Conservation (phyloP, 53 echinoderm and acorn worm species). For the Apostichopus leukothele region DNA sequence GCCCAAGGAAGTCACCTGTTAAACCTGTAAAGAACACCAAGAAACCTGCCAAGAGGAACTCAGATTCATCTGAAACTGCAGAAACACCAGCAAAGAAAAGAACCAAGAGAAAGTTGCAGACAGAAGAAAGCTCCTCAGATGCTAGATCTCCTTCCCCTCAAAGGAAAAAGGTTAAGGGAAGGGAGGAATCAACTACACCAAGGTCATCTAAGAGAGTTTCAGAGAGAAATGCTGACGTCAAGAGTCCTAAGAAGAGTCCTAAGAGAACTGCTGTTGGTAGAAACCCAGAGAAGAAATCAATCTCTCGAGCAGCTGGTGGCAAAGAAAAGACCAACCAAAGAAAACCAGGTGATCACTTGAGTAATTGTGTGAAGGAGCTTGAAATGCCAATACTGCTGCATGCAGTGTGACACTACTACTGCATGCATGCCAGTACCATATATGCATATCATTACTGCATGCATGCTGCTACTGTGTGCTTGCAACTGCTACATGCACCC, state of each 20-base stretch:
- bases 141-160: neutral
- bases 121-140: neutral
- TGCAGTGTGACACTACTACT: too few species aligned
- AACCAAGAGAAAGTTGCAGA: neutral
- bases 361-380: neutral
- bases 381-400: too few species aligned
- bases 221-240: neutral
- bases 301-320: too few species aligned
- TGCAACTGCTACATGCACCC: too few species aligned
- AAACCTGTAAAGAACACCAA: slow-evolving; percentile 22
- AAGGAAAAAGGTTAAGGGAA: neutral
- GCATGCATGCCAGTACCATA: too few species aligned
- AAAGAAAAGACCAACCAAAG: neutral
- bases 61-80: neutral
- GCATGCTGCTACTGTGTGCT: too few species aligned
- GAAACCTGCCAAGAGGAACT: slow-evolving; percentile 35
- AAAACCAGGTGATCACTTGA: neutral
- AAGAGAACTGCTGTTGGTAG: neutral
- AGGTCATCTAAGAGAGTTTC: too few species aligned
- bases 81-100: neutral
- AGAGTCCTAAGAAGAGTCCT: neutral
- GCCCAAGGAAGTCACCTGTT: slow-evolving; percentile 32
- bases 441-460: too few species aligned
- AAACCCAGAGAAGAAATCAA: neutral
- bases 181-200: too few species aligned